Evolutionary conservation across 1,140 invertebrate genomes (phyloP), one percentile per base, ranked within the genome.

Genomic region (Zaprionus nigranus): DNA sequence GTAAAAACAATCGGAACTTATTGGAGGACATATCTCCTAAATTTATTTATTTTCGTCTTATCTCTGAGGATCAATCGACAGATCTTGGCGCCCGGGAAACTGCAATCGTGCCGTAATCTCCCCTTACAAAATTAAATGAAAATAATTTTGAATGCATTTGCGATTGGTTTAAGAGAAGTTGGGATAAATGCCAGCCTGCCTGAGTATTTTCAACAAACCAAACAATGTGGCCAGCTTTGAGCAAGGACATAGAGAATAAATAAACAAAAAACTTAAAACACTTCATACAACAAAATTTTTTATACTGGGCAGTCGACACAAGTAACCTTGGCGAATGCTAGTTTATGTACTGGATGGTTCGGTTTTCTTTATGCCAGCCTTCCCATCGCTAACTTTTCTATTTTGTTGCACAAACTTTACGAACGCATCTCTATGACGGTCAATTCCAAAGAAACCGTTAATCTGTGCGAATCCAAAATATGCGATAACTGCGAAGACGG

Each of bases 381-480:
- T 9, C 24, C 30, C 5, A 54, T 53, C 36, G 1, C 7, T 17
- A 13, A 17, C 5, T 9, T 11, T 40, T 34, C 13, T 57, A 26
- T 43, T 61, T 43, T 66, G 57, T 28, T 72, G 56, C 34, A 86
- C 12, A 40, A 79, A 71, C 24, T 53, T 78, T 3, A 64, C 28
- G 2, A 83, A 38, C 0, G 43, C 43, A 17, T 30, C 60, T 43
- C 67, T 75, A 13, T 72, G 59, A 5, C 79, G 74, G 1, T 78
- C 65, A 30, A 79, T 72, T 3, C 65, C 81, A 26, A 78, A 81
- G 5, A 86, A 59, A 3, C 73, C 74, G 22, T 77, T 86, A 0
- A 92, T 63, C 9, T 91, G 84, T 5, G 82, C 28, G 4, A 92
- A 82, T 3, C 90, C 91, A 49, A 92, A 91, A 60, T 92, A 91